These are phyloP conservation scores for Phragmatobia fuliginosa DNA, from an alignment of 2,888 invertebrate species.

Conservation along the genomic window DNA sequence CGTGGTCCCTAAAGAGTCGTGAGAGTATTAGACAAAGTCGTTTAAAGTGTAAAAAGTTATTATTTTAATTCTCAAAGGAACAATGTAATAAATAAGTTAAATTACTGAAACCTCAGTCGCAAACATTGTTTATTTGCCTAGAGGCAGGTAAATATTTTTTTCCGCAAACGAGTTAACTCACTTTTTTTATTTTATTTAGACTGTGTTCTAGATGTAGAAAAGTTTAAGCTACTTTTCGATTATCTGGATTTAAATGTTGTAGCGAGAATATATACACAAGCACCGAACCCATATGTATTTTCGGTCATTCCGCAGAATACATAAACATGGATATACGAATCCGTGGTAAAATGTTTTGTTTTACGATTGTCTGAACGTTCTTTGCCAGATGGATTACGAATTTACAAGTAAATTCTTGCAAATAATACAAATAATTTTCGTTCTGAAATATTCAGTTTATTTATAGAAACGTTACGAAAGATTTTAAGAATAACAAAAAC, in stretches of 20 bases:
- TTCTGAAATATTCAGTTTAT: neutral
- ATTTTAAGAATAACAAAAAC: neutral
- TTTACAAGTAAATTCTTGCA: neutral
- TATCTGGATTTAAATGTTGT: neutral
- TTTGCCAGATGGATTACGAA: neutral
- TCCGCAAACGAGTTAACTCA: neutral
- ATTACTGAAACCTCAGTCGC: neutral
- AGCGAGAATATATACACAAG: neutral
- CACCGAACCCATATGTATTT: neutral
- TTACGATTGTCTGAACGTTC: neutral
- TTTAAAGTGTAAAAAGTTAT: neutral
- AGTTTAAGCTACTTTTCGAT: neutral
- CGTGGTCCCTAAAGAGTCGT: neutral
- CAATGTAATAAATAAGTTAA: conserved; percentile 3
- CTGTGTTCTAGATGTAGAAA: neutral
- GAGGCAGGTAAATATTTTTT: neutral
- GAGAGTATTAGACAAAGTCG: neutral
- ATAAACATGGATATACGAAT: neutral
- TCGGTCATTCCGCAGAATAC: neutral
- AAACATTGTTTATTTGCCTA: neutral
- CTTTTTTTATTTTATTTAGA: neutral
- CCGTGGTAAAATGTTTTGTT: neutral
- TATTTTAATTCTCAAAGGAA: neutral
- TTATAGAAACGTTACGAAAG: neutral
- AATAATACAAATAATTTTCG: neutral